Evolutionary conservation across 2,797 vertebrate species (phyloP).

Genomic region (Erethizon dorsatum): DNA sequence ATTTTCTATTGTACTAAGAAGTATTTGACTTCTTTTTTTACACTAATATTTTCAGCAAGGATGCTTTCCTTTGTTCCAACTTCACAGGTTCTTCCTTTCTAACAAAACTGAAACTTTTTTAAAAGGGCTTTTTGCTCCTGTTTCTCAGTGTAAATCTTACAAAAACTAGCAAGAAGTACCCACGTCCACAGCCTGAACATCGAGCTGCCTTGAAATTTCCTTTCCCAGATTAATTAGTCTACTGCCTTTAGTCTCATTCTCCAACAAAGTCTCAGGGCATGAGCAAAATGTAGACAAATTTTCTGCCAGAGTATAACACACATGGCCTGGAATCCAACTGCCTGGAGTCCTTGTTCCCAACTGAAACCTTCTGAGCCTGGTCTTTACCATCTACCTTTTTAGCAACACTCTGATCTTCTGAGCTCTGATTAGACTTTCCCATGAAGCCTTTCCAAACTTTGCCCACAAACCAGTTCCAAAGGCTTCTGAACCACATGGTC

Average conservation of each 20-base stretch:
- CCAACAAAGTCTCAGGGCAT: background rate
- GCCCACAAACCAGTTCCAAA: background rate
- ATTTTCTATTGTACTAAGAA: background rate
- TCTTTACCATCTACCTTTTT: background rate
- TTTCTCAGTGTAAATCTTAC: background rate
- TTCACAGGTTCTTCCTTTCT: background rate
- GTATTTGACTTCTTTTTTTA: background rate
- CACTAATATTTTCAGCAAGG: background rate
- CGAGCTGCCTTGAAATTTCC: background rate
- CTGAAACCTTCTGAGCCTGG: background rate
- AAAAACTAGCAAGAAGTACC: background rate
- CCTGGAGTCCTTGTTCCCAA: background rate
- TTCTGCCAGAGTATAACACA: background rate
- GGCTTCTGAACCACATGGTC: background rate
- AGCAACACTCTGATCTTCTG: background rate
- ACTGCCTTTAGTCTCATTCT: background rate
- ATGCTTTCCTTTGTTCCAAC: background rate
- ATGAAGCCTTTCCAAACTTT: background rate
- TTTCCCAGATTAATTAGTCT: background rate
- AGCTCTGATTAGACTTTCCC: background rate
- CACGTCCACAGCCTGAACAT: background rate
- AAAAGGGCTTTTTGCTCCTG: background rate
- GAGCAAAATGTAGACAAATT: background rate
- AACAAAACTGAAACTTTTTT: background rate
- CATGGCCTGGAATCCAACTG: background rate